Base-by-base conservation (phyloP, 2,113 vertebrate species). In the Semicossyphus pulcher region DNA sequence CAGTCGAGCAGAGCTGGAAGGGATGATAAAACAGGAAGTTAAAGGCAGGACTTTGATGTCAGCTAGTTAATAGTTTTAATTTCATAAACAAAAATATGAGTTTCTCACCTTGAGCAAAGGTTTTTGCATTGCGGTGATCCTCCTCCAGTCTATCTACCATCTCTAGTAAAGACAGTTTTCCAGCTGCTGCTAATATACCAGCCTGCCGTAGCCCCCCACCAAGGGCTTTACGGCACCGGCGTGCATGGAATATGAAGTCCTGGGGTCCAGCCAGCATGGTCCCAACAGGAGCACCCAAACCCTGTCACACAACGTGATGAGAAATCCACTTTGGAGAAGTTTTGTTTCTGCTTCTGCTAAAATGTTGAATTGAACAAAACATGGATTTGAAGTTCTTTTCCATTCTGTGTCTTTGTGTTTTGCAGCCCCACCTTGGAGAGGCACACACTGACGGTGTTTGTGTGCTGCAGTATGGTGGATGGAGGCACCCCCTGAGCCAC, bases 361-460 rank as follows among this genome's bases (percentile, higher is more conserved):
- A 7, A 45, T 20, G n/a, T 21, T 47, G 44, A 21, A 2, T 10
- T 10, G 7, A 18, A 4, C 18, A 44, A 44, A 0, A 21, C 4
- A 26, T 26, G 23, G 10, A 49, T 25, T 3, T 15, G 3, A 14
- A 15, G 8, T 0, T 21, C 15, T 15, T 25, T 0, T 54, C 16
- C 3, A 28, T 4, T 60, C 12, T 61, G 25, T 51, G 8, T 45
- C 4, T 53, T 92, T 93, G 85, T 2, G 91, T 21, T 42, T 36
- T 10, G 39, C 26, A 21, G 44, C 52, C 76, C 2, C 51, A 97
- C 96, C 94, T 96, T 96, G 63, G 96, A 97, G 84, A 98, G 93
- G 73, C 96, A 98, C 60, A 96, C 86, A 21, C 95, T 94, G 49
- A 95, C 92, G 0, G 96, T 95, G 91, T 97, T 90, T 6, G 95